Evolutionary conservation across 2,797 vertebrate genomes (phyloP), one percentile per base, ranked within the genome.

Genomic region (Pantherophis alleghaniensis): DNA sequence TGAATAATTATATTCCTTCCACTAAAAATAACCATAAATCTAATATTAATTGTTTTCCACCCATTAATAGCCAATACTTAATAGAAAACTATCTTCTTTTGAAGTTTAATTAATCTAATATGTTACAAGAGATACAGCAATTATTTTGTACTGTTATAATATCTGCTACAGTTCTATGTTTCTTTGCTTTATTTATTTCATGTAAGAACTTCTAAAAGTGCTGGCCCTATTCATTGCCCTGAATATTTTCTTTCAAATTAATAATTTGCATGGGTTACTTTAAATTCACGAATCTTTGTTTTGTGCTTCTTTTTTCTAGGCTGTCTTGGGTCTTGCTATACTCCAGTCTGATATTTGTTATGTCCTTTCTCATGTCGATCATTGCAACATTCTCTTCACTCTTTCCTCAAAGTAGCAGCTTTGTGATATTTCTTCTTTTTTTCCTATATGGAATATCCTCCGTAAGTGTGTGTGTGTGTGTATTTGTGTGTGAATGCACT

Each of bases 251-350:
- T 16, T 86, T 59, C 26, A 90, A 53, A 22, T 53, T 55, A 86
- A 10, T 92, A 47, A 26, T 92, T 63, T 57, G 51, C 88, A 69
- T 51, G 26, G 57, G 51, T 92, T 4, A 53, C 28, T 57, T 69
- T 86, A 42, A 88, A 63, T 7, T 10, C 94, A 12, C 61, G 37
- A 16, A 1, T 94, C 88, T 60, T 96, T 92, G 16, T 24, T 91
- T 7, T 2, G 32, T 95, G 94, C 79, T 86, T 95, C 3, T 63
- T 88, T 94, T 89, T 94, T 86, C 1, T 96, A 99, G 99, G 99
- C 97, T 99, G 79, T 99, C 99, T 0, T 99, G 99, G 99, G 99
- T 98, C 63, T 98, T 99, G 56, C 97, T 99, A 37, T 99, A 99
- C 26, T 96, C 98, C 0, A 98, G 97, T 42, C 97, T 99, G 96